Evolutionary conservation across 2,113 vertebrate species (phyloP).

Genomic region (Mustela lutreola): DNA sequence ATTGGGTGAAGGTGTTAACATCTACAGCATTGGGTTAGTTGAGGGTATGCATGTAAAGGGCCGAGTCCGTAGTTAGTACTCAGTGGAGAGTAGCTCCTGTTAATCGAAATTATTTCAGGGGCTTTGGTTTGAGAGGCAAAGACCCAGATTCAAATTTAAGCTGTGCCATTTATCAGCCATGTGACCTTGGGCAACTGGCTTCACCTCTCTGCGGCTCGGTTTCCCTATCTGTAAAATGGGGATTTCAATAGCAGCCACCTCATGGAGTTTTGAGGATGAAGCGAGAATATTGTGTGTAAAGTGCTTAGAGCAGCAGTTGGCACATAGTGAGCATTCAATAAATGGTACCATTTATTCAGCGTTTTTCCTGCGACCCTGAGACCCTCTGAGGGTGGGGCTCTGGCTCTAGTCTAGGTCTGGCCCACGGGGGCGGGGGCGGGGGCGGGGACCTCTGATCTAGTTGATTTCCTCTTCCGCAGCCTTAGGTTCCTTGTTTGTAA

Average conservation of each 20-base stretch:
- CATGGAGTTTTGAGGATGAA: conserved; percentile 49
- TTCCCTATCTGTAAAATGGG: conserved; percentile 52
- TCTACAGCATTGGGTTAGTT: conserved; percentile 17
- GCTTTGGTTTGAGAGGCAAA: conserved; percentile 51
- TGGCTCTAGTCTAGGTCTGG: not conserved
- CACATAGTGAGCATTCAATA: conserved; percentile 12
- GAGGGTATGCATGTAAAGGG: conserved; percentile 32
- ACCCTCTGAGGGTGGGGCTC: conserved; percentile 5
- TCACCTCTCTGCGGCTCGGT: conserved; percentile 5
- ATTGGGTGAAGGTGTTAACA: conserved; percentile 37
- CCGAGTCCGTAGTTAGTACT: conserved; percentile 16
- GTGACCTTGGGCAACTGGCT: conserved; percentile 70
- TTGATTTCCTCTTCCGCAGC: conserved; percentile 21
- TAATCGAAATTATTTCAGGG: conserved; percentile 50
- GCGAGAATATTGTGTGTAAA: not conserved
- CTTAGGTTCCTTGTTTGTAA: conserved; percentile 39
- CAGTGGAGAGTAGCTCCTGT: conserved; percentile 11
- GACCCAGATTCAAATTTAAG: conserved; percentile 56
- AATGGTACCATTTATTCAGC: conserved; percentile 51
- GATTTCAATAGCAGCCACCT: conserved; percentile 10
- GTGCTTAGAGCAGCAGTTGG: conserved; percentile 58
- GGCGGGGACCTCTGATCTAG: not conserved
- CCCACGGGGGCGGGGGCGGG: no score
- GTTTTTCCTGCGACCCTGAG: conserved; percentile 6
- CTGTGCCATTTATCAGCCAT: conserved; percentile 6